Conservation (phyloP, 2,113 vertebrate species). For the Mellivora capensis region DNA sequence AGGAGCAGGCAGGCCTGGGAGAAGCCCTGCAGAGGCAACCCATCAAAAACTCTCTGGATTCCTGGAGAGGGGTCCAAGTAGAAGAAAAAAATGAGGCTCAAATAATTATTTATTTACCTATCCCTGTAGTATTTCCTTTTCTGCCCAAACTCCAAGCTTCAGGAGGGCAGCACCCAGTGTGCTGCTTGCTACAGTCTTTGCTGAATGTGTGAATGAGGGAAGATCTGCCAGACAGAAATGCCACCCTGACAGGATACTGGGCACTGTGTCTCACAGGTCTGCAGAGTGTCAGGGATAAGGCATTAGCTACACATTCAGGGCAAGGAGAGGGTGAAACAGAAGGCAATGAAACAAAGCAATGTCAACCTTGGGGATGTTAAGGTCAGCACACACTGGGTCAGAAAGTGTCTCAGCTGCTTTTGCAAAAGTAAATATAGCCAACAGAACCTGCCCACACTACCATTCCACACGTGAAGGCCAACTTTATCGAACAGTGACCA, state of each 20-base stretch:
- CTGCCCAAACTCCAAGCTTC: neutral
- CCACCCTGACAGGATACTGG: neutral
- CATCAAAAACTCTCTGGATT: neutral
- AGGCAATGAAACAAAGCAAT: fast-evolving
- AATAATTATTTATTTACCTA: neutral
- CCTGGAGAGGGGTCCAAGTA: neutral
- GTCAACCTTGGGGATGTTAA: neutral
- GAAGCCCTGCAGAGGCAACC: neutral
- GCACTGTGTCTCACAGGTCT: fast-evolving
- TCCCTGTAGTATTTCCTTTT: neutral
- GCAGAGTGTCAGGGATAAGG: neutral
- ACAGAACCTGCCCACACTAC: fast-evolving
- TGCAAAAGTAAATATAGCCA: neutral
- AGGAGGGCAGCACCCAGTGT: fast-evolving
- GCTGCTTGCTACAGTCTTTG: neutral
- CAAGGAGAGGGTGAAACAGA: no score
- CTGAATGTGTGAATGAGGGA: neutral
- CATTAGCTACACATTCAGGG: fast-evolving
- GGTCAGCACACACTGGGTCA: no score
- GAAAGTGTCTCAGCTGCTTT: neutral
- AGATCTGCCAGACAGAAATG: no score
- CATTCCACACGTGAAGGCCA: neutral
- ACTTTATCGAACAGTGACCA: neutral
- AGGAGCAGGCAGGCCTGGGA: neutral
- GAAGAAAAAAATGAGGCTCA: neutral